A percentile compares a stretch with the other conserved stretches of the same genome.
These are phyloP conservation scores for Cynaeus angustus DNA, from an alignment of 2,888 invertebrate species.

Conservation along the genomic window DNA sequence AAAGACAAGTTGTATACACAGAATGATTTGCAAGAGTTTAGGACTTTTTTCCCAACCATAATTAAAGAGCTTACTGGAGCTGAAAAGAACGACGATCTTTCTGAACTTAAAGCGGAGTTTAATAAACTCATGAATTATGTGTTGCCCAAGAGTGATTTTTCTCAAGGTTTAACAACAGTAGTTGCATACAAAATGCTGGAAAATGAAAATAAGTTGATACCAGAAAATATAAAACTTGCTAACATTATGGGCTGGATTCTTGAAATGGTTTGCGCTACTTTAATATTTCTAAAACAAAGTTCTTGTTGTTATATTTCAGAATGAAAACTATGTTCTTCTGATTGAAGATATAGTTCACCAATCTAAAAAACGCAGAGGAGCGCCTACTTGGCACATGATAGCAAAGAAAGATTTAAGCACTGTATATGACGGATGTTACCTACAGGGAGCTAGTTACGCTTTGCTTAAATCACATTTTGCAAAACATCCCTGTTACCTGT, in stretches of 20 bases:
- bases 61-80: too few species aligned
- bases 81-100: too few species aligned
- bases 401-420: conserved; percentile 83
- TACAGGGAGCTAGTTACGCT: conserved; percentile 86
- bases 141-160: neutral
- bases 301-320: conserved; percentile 73
- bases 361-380: conserved; percentile 87
- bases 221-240: neutral
- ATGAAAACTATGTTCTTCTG: conserved; percentile 91
- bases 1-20: too few species aligned
- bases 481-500: conserved; percentile 83
- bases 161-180: neutral
- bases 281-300: neutral
- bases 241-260: neutral
- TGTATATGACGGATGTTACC: conserved; percentile 88
- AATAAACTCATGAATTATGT: neutral
- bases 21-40: too few species aligned
- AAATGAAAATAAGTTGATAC: neutral
- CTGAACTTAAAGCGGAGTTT: neutral
- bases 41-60: too few species aligned
- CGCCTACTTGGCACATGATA: conserved; percentile 91
- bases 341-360: conserved; percentile 95
- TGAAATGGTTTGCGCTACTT: neutral
- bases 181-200: conserved; percentile 1
- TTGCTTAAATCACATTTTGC: conserved; percentile 87